A percentile compares a stretch with the other conserved stretches of the same genome.
These are phyloP conservation scores for Phalera bucephala DNA, from an alignment of 2,888 invertebrate species.

Conservation along the genomic window DNA sequence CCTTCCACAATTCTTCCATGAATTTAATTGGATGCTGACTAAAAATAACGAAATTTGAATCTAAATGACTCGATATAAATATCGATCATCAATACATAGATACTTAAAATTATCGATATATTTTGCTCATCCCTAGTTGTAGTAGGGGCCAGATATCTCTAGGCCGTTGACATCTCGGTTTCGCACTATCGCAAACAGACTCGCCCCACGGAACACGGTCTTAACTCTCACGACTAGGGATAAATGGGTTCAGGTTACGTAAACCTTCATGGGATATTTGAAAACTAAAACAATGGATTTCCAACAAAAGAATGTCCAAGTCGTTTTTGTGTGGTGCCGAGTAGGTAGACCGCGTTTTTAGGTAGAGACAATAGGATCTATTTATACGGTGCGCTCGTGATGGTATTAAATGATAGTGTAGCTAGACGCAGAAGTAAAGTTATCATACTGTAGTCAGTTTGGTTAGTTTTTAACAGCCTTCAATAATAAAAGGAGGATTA, in stretches of 20 bases:
- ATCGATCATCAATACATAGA: too few species aligned
- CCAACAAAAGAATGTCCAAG: slow-evolving; percentile 40
- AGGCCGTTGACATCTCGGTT: slow-evolving; percentile 32
- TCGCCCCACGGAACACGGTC: slow-evolving; percentile 21
- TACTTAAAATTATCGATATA: too few species aligned
- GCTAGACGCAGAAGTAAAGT: too few species aligned
- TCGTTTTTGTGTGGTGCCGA: slow-evolving; percentile 32
- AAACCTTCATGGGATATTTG: slow-evolving; percentile 37
- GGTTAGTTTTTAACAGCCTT: too few species aligned
- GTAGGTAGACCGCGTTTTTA: slow-evolving; percentile 11
- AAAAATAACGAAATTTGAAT: too few species aligned
- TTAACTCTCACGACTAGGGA: slow-evolving; percentile 36
- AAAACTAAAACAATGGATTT: slow-evolving; percentile 28
- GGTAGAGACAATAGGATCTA: slow-evolving; percentile 29
- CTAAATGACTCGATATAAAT: too few species aligned
- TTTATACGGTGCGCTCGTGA: slow-evolving; percentile 13
- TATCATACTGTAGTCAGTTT: too few species aligned
- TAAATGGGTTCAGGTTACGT: slow-evolving; percentile 38
- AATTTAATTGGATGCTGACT: too few species aligned
- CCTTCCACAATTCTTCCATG: too few species aligned
- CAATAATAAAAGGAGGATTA: too few species aligned
- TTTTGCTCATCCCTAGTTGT: too few species aligned
- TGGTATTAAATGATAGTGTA: slow-evolving; percentile 14
- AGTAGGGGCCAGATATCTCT: too few species aligned
- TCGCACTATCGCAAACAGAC: slow-evolving; percentile 14